Base-by-base conservation (phyloP, 2,113 vertebrate genomes). In the Atractosteus spatula region DNA sequence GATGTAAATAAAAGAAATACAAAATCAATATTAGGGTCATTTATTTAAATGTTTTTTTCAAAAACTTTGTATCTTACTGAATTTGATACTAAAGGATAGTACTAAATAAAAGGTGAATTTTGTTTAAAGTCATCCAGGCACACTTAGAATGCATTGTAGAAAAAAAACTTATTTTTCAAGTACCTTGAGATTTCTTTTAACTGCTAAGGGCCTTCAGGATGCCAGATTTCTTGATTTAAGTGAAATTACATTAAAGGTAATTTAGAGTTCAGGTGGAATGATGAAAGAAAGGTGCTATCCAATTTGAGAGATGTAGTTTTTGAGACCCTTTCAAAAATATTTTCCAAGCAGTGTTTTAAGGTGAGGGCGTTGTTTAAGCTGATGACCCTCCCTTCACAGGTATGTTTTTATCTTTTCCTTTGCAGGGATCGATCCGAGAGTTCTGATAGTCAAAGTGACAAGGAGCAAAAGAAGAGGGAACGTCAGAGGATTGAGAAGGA, bases 401-500 rank as follows among this genome's bases (percentile, higher is more conserved):
- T 29, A 29, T 29, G 29, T 29, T 29, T 29, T 29, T 29, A 55
- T 3, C 5, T 66, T 3, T 7, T 13, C 42, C 45, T 66, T 7
- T 66, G 16, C 13, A 80, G 70, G 0, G 82, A 84, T 14, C 92
- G 86, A 75, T 91, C 86, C 59, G 65, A 61, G 0, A 3, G 44
- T 0, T 3, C 88, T 3, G 86, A 87, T 2, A 74, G 77, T 44
- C 81, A 69, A 0, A 86, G 88, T 0, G 88, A 88, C 68, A 91
- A 91, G 13, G 90, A 91, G 62, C 76, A 62, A 43, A 10, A 71
- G 74, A 86, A 86, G 41, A 86, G 87, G 79, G 85, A 85, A 74
- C 87, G 82, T 3, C 86, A 87, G 56, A 86, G 76, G 63, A 85
- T 82, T 17, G 86, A 89, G 76, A 87, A 68, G 69, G 56, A 67